Conservation (phyloP, 2,113 vertebrate species). For the Pavo muticus region DNA sequence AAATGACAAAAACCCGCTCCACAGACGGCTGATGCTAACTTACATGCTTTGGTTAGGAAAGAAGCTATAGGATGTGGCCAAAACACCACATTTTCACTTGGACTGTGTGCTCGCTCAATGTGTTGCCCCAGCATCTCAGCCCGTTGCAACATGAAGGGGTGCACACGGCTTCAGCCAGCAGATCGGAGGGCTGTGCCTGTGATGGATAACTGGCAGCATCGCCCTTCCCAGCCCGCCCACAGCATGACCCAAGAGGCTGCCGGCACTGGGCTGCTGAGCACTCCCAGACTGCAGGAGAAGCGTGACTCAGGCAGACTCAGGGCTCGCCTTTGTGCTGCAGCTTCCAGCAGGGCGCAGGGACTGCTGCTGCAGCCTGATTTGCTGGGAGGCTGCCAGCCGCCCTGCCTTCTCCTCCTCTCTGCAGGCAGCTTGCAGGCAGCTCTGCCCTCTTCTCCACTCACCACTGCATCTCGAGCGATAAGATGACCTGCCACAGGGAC, state of each 20-base stretch:
- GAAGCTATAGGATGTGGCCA: rapidly evolving
- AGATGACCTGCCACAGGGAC: background rate
- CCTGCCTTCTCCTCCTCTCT: conserved; percentile 38
- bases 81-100: rapidly evolving
- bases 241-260: background rate
- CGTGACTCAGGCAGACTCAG: conserved; percentile 8
- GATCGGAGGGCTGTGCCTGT: rapidly evolving
- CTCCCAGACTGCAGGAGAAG: background rate
- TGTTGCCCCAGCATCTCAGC: background rate
- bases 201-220: background rate
- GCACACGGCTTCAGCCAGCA: background rate
- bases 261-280: rapidly evolving
- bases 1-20: background rate
- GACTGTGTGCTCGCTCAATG: background rate
- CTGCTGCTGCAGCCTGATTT: conserved; percentile 30
- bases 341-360: background rate
- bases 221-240: background rate
- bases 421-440: conserved; percentile 23
- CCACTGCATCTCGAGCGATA: background rate
- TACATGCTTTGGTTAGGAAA: background rate
- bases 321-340: background rate
- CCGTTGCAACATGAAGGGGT: rapidly evolving
- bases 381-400: conserved; percentile 50
- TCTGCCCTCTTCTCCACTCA: background rate
- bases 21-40: rapidly evolving